Conservation (phyloP, 2,113 vertebrate species). For the Pluvialis apricaria region DNA sequence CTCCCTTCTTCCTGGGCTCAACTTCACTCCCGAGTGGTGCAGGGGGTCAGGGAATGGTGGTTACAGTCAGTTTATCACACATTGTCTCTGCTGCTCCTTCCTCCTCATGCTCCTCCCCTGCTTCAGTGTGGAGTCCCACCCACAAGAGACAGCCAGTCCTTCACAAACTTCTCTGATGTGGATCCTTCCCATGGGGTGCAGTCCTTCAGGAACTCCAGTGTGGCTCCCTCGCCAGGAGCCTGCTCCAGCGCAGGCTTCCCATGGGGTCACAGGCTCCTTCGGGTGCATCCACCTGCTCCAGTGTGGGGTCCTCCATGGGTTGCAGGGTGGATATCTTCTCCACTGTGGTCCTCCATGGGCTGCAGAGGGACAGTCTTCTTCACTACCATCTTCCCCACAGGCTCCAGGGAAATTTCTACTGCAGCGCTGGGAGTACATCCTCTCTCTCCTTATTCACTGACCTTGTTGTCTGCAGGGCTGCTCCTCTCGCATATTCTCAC, state of each 20-base stretch:
- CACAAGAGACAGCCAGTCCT: rapidly evolving
- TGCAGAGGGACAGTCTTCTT: background rate
- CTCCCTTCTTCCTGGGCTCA: background rate
- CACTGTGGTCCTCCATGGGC: background rate
- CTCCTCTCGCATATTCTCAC: background rate
- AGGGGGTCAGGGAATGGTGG: background rate
- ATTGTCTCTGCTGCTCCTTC: background rate
- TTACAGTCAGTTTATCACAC: background rate
- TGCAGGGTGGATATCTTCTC: background rate
- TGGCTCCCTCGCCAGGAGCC: background rate
- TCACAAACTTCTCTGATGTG: background rate
- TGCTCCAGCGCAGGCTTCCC: background rate
- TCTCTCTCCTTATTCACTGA: background rate
- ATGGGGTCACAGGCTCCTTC: background rate
- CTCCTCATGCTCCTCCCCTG: background rate
- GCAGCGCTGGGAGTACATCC: background rate
- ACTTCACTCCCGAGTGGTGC: rapidly evolving
- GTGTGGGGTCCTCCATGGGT: rapidly evolving
- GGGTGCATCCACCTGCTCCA: background rate
- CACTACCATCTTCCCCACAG: no score
- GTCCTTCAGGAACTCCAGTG: background rate
- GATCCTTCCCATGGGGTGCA: background rate
- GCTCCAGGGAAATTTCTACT: background rate
- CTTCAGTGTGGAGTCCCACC: background rate
- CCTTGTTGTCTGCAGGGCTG: background rate